Percentiles rank a stretch among this genome's conserved stretches.
Conservation (phyloP, 2,113 vertebrate genomes). For the Cervus canadensis region DNA sequence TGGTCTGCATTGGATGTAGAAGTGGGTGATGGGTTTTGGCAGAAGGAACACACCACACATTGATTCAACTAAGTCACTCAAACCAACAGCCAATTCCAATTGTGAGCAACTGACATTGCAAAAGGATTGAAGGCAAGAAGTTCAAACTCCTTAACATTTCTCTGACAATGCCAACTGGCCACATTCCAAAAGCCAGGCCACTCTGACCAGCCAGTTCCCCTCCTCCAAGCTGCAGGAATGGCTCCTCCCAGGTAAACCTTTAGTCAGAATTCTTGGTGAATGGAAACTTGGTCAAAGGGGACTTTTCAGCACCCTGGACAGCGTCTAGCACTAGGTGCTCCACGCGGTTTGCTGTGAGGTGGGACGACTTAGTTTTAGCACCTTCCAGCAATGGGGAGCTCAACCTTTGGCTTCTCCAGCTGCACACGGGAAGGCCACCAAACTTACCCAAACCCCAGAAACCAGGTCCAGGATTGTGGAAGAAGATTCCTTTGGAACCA, state of each 20-base stretch:
- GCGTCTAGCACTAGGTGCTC: fast-evolving
- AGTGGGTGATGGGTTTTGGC: neutral
- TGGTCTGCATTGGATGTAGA: neutral
- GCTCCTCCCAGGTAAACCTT: neutral
- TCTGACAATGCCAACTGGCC: neutral
- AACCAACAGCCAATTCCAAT: neutral
- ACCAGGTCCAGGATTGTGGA: neutral
- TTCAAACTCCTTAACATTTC: neutral
- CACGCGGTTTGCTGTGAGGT: fast-evolving
- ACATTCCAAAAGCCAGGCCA: neutral
- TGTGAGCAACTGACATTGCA: neutral
- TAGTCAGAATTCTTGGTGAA: neutral
- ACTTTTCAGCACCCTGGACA: conserved; percentile 34
- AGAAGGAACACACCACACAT: neutral
- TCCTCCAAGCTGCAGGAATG: neutral
- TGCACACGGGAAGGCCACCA: neutral
- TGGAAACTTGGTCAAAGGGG: neutral
- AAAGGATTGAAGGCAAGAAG: neutral
- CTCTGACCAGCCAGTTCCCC: neutral
- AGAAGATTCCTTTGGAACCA: neutral
- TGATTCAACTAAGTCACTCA: neutral
- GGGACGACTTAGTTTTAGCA: neutral
- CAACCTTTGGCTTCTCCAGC: neutral
- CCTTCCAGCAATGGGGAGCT: neutral
- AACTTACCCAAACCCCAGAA: neutral